Conservation (phyloP, 1,140 invertebrate species). For the Schlechtendalia chinensis region DNA sequence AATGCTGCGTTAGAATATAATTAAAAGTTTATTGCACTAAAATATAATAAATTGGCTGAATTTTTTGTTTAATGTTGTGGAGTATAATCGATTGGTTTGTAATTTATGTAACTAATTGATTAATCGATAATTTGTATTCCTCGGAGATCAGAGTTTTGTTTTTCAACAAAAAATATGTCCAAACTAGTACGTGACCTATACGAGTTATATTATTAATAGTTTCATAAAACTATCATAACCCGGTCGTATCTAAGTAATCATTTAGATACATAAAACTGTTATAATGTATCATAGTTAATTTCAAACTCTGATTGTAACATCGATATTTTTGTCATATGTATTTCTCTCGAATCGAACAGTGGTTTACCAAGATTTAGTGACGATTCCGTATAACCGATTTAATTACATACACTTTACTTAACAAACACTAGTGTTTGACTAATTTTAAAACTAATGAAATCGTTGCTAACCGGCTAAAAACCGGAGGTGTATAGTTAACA, state of each 20-base stretch:
- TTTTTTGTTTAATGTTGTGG: slow-evolving; percentile 9
- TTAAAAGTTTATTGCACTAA: not conserved
- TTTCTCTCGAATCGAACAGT: no score
- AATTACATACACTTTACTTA: no score
- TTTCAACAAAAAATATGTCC: not conserved
- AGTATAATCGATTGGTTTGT: not conserved
- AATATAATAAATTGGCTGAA: not conserved
- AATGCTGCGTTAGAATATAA: not conserved
- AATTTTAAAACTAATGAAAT: no score
- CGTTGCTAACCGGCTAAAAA: no score
- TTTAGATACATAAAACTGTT: not conserved
- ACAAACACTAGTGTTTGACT: no score
- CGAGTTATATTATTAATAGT: not conserved
- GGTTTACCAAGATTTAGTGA: no score
- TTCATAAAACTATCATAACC: not conserved
- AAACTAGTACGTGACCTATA: not conserved
- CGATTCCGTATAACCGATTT: no score
- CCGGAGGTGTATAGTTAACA: no score
- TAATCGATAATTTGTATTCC: not conserved
- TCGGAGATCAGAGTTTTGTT: not conserved
- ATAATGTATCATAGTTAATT: not conserved
- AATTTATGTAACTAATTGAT: slow-evolving; percentile 15
- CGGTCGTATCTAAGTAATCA: not conserved
- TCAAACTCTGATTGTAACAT: not conserved
- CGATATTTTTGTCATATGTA: not conserved